Conservation (phyloP, 2,113 vertebrate genomes). For the Setophaga coronata region DNA sequence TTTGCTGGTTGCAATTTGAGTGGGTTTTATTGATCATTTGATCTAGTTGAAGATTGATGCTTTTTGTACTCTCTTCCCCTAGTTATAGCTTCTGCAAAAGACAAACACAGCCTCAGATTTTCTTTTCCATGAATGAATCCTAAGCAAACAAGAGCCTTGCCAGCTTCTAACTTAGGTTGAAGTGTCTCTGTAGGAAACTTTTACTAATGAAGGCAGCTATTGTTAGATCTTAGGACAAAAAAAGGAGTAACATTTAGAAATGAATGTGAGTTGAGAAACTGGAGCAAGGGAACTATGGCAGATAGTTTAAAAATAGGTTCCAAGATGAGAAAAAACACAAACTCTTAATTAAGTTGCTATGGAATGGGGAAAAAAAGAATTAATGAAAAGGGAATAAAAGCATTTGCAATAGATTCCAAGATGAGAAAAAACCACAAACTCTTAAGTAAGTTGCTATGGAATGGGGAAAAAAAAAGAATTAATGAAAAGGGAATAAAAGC, state of each 20-base stretch:
- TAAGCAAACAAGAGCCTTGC: not conserved
- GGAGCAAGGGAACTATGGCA: not conserved
- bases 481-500: not conserved
- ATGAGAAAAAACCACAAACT: not conserved
- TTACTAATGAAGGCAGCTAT: not conserved
- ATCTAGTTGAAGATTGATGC: not conserved
- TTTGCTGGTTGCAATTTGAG: constrained; percentile 1
- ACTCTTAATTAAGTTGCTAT: not conserved
- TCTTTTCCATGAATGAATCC: not conserved
- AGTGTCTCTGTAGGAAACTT: not conserved
- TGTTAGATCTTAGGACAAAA: not conserved
- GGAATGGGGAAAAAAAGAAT: not conserved
- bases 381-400: not conserved
- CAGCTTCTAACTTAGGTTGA: not conserved
- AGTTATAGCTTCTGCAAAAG: constrained; percentile 23
- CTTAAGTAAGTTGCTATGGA: not conserved
- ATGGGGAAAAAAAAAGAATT: not conserved
- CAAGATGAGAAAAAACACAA: not conserved
- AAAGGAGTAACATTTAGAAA: not conserved
- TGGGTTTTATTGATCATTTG: constrained; percentile 19
- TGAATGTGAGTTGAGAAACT: not conserved
- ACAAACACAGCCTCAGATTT: not conserved
- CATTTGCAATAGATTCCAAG: not conserved
- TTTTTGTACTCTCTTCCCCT: not conserved
- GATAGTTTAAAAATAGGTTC: not conserved